Evolutionary conservation across 2,113 vertebrate species (phyloP).

Genomic region (Baryphthengus martii): DNA sequence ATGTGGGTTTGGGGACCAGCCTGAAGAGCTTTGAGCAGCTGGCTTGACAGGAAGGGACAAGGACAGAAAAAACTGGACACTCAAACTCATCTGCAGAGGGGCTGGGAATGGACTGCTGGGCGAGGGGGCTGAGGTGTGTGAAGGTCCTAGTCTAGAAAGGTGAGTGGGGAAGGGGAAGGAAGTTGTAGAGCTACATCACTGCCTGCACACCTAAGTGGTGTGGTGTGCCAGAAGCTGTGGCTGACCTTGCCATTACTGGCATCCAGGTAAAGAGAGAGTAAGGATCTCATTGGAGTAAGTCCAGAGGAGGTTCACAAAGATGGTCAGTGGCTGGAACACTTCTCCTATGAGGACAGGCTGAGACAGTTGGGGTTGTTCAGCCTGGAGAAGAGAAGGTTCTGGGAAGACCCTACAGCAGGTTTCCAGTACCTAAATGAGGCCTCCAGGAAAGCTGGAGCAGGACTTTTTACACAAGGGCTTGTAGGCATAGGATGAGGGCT

Average conservation of each 20-base stretch:
- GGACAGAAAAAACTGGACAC: background rate
- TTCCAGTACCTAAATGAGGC: background rate
- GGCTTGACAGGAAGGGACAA: background rate
- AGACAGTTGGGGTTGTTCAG: background rate
- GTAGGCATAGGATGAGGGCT: background rate
- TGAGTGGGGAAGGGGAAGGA: background rate
- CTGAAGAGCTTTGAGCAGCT: background rate
- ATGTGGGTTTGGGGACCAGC: background rate
- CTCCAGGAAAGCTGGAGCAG: background rate
- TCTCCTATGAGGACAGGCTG: background rate
- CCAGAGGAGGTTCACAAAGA: background rate
- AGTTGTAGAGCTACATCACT: background rate
- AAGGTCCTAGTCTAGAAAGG: background rate
- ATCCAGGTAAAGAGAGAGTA: background rate
- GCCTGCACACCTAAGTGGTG: rapidly evolving
- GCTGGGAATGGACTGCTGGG: background rate
- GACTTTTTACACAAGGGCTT: background rate
- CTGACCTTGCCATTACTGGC: background rate
- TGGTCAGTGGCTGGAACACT: background rate
- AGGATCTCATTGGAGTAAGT: background rate
- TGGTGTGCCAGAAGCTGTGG: background rate
- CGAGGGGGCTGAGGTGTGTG: rapidly evolving
- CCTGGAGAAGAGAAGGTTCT: background rate
- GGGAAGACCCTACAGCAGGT: background rate
- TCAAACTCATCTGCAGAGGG: background rate